Percentiles rank a stretch among this genome's conserved stretches.
phyloP scores from a whole-genome alignment of 2,797 vertebrate species.

The Rhinogobio ventralis region DNA sequence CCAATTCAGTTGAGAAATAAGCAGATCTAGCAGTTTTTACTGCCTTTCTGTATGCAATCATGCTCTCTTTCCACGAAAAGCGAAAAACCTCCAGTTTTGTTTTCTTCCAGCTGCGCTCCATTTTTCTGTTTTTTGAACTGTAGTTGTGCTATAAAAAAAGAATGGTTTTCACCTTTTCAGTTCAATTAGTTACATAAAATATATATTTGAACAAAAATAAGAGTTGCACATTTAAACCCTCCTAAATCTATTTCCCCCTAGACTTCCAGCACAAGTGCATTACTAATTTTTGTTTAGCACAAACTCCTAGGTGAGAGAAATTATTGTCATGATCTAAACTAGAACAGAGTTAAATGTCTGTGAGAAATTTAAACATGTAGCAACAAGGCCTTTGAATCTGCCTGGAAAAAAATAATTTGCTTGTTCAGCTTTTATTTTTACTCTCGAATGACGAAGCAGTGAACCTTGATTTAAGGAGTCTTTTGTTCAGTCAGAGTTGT shows the following conservation, averaged over 20 bases:
- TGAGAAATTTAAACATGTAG: background rate
- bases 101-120: too few relatives aligned
- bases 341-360: background rate
- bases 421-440: conserved; percentile 62
- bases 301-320: background rate
- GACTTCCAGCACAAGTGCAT: background rate
- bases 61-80: too few relatives aligned
- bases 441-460: conserved; percentile 48
- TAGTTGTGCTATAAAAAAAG: background rate
- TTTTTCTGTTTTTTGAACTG: too few relatives aligned
- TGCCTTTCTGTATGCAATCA: too few relatives aligned
- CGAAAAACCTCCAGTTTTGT: too few relatives aligned
- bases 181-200: background rate
- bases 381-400: background rate
- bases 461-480: background rate
- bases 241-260: background rate
- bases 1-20: too few relatives aligned
- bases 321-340: background rate
- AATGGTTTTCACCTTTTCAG: background rate
- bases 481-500: conserved; percentile 7
- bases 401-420: conserved; percentile 67
- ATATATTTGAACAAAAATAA: background rate
- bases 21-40: too few relatives aligned
- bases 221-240: background rate
- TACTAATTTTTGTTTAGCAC: background rate